Base-by-base conservation (phyloP, 1,140 invertebrate genomes). In the Battus philenor region DNA sequence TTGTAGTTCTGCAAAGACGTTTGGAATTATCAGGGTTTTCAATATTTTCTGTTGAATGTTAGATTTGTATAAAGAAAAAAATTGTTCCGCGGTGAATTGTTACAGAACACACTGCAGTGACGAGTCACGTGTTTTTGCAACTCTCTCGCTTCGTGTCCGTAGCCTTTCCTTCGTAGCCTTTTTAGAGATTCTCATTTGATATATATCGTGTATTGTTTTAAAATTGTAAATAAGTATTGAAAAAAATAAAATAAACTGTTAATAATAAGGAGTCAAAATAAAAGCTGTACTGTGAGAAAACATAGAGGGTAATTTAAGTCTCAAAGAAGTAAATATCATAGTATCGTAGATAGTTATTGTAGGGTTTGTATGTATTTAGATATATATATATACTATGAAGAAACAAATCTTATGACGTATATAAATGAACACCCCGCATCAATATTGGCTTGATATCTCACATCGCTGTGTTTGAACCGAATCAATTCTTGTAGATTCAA, bases 211-310 rank as follows among this genome's bases (percentile, higher is more conserved):
- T n/a, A n/a, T 66, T 76, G 70, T 72, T 63, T 64, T 68, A 55
- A 67, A 66, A 66, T 51, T 78, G 67, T 82, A 76, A 81, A 75
- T 82, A 73, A 72, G 65, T 78, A 84, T 70, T 69, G 55, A 67
- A 11, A 27, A 10, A 27, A 27, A 24, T 7, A 24, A 24, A 27
- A n/a, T n/a, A 50, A 78, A 77, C 59, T 80, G 78, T 82, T 80
- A 69, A 77, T 85, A 79, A 54, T 54, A 63, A 73, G 63, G 59
- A 81, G 81, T 83, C 78, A 85, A 81, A 83, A 80, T 83, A 81
- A 85, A n/a, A 85, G 81, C 81, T 73, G 78, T 60, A 80, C 81
- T 85, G 81, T 85, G 81, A 85, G 59, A 83, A 85, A 78, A 66
- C 76, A 78, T 83, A 83, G 79, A 81, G 59, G 63, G 55, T 85